Evolutionary conservation across 1,140 invertebrate genomes (phyloP), one percentile per base, ranked within the genome.

Genomic region (Phocides pigmalion): DNA sequence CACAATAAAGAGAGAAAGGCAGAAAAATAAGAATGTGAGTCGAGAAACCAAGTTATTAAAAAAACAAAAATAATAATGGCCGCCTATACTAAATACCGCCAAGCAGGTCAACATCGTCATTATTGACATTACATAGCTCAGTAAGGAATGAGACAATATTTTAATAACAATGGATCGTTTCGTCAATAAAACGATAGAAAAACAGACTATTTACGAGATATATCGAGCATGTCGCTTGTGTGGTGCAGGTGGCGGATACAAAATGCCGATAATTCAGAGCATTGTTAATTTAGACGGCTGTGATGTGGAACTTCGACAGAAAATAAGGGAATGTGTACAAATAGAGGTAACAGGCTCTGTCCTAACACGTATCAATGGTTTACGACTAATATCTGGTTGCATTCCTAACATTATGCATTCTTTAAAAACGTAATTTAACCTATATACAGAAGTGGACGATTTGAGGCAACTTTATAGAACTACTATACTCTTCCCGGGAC

Each of bases 221-320:
- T 91, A 89, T 66, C 79, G 89, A 73, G 80, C 84, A 73, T 92
- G 91, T 81, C 86, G 91, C 0, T 70, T 92, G 3, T 92, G 91
- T 50, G 91, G 91, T 5, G 84, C 82, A 0, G 87, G 89, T 49
- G 89, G 89, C 12, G 91, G 90, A 28, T 92, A 92, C 73, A 92
- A 91, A 81, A 92, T 92, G 91, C 91, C 91, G 3, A 92, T 92
- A 49, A 81, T 92, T 15, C 89, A 91, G 62, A 88, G 81, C 39
- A 78, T 90, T 42, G 63, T 88, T 6, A 68, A 81, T 49, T 59
- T 84, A 9, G 79, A 76, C 20, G 70, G 71, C 14, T 65, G 53
- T 3, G 85, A 85, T 51, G 65, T 90, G 1, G 84, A 91, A 75
- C 71, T 92, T 3, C 74, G 74, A 9, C 77, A 86, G 56, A 92